Evolutionary conservation across 2,888 invertebrate genomes (phyloP), one percentile per base, ranked within the genome.

Genomic region (Pemphredon lugubris): DNA sequence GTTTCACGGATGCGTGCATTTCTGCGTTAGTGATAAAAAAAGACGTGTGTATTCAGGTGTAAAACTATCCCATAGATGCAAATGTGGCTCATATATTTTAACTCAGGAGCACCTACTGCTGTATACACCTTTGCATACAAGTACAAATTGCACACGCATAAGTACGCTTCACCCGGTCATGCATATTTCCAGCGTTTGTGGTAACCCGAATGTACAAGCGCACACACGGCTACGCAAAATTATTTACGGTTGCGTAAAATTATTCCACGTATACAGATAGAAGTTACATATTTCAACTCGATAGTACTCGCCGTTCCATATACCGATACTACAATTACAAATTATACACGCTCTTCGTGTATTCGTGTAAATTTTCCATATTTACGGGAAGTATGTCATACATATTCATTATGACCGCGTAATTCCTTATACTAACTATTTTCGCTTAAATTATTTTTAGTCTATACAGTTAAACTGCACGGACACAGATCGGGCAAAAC

Each of bases 51-150:
- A 59, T 59, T 54, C 66, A 14, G 53, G 47, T 54, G 69, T 54
- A 66, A 69, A 68, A 65, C 50, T 64, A 57, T 48, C 48, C 39
- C 14, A n/a, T 16, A 16, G 53, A 54, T 58, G 65, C 58, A 65
- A 65, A 68, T 68, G 39, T 48, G 2, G 45, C 42, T 37, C 53
- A 44, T 48, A 59, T 65, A 66, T 65, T 39, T 59, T 21, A 18
- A 32, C 66, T 20, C 6, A 58, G 58, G 21, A 48, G 34, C 45
- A 44, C 4, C 14, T 21, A 30, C n/a, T 2, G 21, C 21, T 57
- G 23, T 48, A 30, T 14, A 32, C 50, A 14, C 42, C 50, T 32
- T n/a, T 23, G 58, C 44, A 34, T 14, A 20, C 21, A 13, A 30
- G 44, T 45, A 34, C 34, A 55, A 55, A 55, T 21, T 44, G 44